phyloP scores from a whole-genome alignment of 2,888 invertebrate species.

The Pollenia griseotomentosa region DNA sequence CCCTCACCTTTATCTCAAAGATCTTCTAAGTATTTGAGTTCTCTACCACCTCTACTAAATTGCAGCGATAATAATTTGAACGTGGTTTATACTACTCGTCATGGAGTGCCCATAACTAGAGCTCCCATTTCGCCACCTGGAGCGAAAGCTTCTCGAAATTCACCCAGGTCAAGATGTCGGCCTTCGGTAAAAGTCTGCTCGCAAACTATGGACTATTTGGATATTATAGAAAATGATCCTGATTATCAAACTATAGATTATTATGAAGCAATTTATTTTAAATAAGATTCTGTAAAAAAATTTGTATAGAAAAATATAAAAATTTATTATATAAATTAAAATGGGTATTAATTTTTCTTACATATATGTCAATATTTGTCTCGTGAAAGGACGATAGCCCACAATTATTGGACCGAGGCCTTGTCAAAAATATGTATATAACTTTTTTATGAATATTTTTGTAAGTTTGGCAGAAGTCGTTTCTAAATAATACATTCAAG shows the following conservation, averaged over 20 bases:
- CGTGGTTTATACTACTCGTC: conserved; percentile 6
- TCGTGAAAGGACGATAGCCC: too few species aligned
- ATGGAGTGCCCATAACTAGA: background rate
- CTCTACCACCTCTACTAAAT: background rate
- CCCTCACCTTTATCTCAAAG: background rate
- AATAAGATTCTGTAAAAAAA: background rate
- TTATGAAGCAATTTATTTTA: conserved; percentile 36
- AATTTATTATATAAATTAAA: too few species aligned
- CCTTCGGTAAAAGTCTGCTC: background rate
- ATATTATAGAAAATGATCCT: conserved; percentile 27
- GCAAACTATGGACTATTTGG: background rate
- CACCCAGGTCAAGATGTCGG: background rate
- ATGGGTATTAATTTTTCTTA: too few species aligned
- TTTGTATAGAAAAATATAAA: too few species aligned
- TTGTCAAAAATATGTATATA: too few species aligned
- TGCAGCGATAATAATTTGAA: background rate
- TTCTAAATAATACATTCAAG: too few species aligned
- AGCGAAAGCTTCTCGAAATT: background rate
- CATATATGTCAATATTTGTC: background rate
- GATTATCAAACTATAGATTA: conserved; percentile 32
- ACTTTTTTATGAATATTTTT: background rate
- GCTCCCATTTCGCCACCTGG: conserved; percentile 25
- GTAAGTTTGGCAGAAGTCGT: background rate
- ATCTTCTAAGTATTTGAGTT: conserved; percentile 27
- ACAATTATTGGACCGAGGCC: too few species aligned